A percentile compares a stretch with the other conserved stretches of the same genome.
Evolutionary conservation across 2,797 vertebrate genomes (phyloP).

Genomic region (Chaetophractus vellerosus): DNA sequence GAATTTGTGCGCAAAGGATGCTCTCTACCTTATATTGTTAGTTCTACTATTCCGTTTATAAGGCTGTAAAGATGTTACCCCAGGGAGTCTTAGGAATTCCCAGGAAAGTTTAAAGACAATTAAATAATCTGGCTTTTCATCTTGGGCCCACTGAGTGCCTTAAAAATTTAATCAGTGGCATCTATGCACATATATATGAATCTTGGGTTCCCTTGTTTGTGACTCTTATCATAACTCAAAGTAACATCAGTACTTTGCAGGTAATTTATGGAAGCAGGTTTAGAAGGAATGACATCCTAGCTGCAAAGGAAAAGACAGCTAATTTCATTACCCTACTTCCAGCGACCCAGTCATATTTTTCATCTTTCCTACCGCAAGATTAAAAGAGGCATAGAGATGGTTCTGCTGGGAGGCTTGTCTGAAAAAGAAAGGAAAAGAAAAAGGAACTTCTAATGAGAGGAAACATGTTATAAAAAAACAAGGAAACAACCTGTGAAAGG

Average conservation of each 20-base stretch:
- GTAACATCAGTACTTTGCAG: slow-evolving; percentile 7
- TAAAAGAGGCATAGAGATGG: slow-evolving; percentile 86
- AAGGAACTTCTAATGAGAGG: neutral
- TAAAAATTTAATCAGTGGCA: neutral
- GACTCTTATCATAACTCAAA: slow-evolving; percentile 15
- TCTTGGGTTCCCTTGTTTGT: neutral
- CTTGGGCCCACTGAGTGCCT: neutral
- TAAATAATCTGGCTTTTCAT: neutral
- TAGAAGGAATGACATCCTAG: slow-evolving; percentile 28
- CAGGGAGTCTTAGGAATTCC: slow-evolving; percentile 5
- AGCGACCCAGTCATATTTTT: slow-evolving; percentile 70
- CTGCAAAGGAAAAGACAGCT: neutral
- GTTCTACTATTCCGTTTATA: neutral
- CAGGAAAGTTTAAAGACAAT: neutral
- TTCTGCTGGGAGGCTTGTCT: slow-evolving; percentile 83
- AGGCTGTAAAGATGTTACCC: neutral
- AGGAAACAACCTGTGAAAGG: neutral
- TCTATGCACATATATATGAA: neutral
- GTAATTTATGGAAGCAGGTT: neutral
- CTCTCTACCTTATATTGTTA: neutral
- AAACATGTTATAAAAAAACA: neutral
- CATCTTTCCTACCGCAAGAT: slow-evolving; percentile 80
- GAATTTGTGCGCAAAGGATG: neutral
- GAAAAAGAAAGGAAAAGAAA: neutral
- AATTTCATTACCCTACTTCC: slow-evolving; percentile 78